These are phyloP conservation scores for Gallinago undulata DNA, from an alignment of 2,113 vertebrate species.

Conservation along the genomic window DNA sequence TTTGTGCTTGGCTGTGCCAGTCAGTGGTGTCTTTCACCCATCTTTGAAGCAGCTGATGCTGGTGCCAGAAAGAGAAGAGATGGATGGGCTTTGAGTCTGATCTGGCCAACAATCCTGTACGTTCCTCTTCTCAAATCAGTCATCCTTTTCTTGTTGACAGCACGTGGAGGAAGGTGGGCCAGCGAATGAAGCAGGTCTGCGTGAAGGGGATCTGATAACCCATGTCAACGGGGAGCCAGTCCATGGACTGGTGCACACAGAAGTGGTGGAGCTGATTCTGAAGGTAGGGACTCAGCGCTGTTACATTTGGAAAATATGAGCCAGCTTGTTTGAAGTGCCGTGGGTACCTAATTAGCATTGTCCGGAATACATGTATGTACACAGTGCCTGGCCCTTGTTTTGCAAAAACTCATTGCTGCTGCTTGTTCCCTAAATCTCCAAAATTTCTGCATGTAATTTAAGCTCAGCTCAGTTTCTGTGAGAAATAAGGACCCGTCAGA, in stretches of 20 bases:
- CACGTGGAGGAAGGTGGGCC: slow-evolving; percentile 92
- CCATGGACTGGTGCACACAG: slow-evolving; percentile 94
- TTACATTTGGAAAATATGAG: background rate
- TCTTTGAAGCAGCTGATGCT: background rate
- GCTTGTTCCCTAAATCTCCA: background rate
- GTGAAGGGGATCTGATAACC: slow-evolving; percentile 94
- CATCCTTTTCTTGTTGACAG: slow-evolving; percentile 69
- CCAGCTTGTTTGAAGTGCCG: background rate
- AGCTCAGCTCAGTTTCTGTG: background rate
- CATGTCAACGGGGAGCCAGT: slow-evolving; percentile 96
- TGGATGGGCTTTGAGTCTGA: background rate
- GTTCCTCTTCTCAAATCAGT: background rate
- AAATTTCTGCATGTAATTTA: background rate
- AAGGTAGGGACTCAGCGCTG: slow-evolving; percentile 78
- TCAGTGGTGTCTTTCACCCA: background rate
- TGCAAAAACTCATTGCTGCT: background rate
- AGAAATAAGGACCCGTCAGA: background rate
- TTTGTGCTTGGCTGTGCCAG: background rate
- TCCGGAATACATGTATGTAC: background rate
- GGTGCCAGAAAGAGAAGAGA: background rate
- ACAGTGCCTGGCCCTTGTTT: background rate
- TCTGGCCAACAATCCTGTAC: background rate
- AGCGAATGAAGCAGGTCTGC: slow-evolving; percentile 89
- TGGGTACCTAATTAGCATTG: background rate
- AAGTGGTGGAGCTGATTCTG: slow-evolving; percentile 95